Conservation (phyloP, 2,797 vertebrate species). For the Xenopus petersii region DNA sequence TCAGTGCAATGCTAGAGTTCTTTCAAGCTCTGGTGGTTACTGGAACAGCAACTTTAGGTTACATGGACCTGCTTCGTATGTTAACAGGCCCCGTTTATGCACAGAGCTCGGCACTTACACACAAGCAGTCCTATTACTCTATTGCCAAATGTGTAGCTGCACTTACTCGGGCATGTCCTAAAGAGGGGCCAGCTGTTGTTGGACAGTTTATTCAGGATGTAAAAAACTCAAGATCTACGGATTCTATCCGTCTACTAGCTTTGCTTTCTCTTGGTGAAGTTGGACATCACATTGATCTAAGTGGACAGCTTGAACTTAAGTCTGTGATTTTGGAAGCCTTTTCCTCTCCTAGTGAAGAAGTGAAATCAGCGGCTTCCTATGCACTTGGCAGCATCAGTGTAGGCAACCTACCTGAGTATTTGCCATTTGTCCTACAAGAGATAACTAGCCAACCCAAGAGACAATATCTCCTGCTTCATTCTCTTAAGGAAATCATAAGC, state of each 20-base stretch:
- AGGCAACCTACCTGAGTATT: conserved; percentile 94
- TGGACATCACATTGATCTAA: conserved; percentile 95
- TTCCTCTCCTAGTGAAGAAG: conserved; percentile 97
- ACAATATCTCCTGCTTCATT: conserved; percentile 96
- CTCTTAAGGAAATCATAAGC: conserved; percentile 97
- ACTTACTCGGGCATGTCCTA: conserved; percentile 91
- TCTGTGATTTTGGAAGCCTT: conserved; percentile 95
- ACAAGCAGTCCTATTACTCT: conserved; percentile 98
- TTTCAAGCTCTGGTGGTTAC: conserved; percentile 93
- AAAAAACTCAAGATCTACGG: conserved; percentile 96
- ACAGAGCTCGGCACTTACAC: conserved; percentile 88
- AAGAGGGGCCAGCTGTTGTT: conserved; percentile 92
- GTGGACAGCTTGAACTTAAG: conserved; percentile 92
- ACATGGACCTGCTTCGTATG: conserved; percentile 97
- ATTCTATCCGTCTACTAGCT: conserved; percentile 93
- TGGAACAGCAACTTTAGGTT: conserved; percentile 86
- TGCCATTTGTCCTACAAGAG: conserved; percentile 96
- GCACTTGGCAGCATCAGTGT: conserved; percentile 96
- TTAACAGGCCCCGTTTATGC: conserved; percentile 94
- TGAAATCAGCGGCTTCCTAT: conserved; percentile 95
- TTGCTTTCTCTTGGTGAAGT: conserved; percentile 95
- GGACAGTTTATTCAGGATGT: conserved; percentile 98
- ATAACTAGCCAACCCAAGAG: conserved; percentile 94
- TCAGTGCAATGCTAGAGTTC: conserved; percentile 96
- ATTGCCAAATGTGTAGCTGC: conserved; percentile 98